These are phyloP conservation scores for Chaenocephalus aceratus DNA, from an alignment of 2,113 vertebrate species.

Conservation along the genomic window DNA sequence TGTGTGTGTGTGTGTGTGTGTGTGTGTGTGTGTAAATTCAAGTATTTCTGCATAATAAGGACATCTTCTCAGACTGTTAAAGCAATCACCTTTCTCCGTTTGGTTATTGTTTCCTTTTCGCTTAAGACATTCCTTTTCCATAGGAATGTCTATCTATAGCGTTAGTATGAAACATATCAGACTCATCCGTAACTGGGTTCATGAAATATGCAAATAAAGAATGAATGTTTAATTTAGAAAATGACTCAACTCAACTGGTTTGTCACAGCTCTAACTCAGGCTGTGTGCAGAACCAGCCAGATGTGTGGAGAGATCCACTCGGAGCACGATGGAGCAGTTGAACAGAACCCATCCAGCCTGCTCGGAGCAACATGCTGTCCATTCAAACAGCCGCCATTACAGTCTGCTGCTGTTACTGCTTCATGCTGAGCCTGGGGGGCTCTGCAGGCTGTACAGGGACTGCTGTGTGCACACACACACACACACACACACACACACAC, in stretches of 20 bases:
- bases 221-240: neutral
- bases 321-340: neutral
- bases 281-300: neutral
- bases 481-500: neutral
- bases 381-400: slow-evolving; percentile 34
- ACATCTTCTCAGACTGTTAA: too few relatives aligned
- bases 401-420: slow-evolving; percentile 36
- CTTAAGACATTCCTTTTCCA: too few relatives aligned
- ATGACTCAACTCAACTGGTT: neutral
- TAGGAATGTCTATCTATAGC: too few relatives aligned
- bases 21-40: too few relatives aligned
- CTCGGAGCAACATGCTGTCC: slow-evolving; percentile 13
- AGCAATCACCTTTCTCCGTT: too few relatives aligned
- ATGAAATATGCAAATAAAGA: neutral
- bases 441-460: slow-evolving; percentile 21
- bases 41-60: too few relatives aligned
- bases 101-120: too few relatives aligned
- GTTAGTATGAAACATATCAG: too few relatives aligned
- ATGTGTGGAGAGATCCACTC: neutral
- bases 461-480: slow-evolving; percentile 13
- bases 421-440: slow-evolving; percentile 43
- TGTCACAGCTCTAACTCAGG: neutral
- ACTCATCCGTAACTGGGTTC: too few relatives aligned
- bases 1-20: neutral
- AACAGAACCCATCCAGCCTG: slow-evolving; percentile 2